Evolutionary conservation across 2,797 vertebrate species (phyloP).

Genomic region (Ctenochaetus hawaiiensis): DNA sequence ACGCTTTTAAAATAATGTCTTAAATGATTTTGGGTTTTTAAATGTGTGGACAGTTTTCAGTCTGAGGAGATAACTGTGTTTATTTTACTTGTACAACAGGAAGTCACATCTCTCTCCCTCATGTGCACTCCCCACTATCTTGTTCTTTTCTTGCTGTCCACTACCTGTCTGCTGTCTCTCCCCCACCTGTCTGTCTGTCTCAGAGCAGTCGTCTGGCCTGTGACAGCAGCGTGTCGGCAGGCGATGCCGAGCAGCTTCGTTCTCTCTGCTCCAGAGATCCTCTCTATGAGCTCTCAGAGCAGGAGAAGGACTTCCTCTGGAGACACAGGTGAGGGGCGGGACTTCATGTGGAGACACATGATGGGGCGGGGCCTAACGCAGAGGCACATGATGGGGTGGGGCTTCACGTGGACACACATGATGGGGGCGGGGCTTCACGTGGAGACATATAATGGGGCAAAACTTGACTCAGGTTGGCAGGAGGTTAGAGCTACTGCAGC

Average conservation of each 20-base stretch:
- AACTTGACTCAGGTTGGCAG: too few relatives aligned
- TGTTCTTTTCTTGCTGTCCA: background rate
- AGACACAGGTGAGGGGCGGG: constrained; percentile 75
- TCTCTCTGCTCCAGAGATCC: constrained; percentile 78
- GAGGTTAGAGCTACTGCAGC: too few relatives aligned
- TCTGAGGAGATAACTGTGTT: too few relatives aligned
- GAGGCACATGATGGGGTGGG: background rate
- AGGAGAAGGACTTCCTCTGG: constrained; percentile 86
- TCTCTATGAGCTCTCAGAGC: constrained; percentile 82
- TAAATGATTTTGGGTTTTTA: too few relatives aligned
- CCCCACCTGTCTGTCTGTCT: constrained; percentile 14
- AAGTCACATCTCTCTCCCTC: too few relatives aligned
- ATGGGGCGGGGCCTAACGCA: background rate
- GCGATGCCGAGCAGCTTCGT: constrained; percentile 78
- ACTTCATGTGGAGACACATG: background rate
- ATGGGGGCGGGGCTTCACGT: too few relatives aligned
- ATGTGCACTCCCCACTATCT: background rate
- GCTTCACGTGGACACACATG: too few relatives aligned
- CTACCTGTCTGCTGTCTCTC: background rate
- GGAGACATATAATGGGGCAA: too few relatives aligned
- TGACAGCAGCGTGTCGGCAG: constrained; percentile 74
- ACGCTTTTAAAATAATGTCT: too few relatives aligned
- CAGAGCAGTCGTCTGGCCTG: constrained; percentile 79
- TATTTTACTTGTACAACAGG: too few relatives aligned
- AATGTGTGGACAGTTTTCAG: too few relatives aligned